Evolutionary conservation across 2,888 invertebrate genomes (phyloP), one percentile per base, ranked within the genome.

Genomic region (Drosophila kokeensis): DNA sequence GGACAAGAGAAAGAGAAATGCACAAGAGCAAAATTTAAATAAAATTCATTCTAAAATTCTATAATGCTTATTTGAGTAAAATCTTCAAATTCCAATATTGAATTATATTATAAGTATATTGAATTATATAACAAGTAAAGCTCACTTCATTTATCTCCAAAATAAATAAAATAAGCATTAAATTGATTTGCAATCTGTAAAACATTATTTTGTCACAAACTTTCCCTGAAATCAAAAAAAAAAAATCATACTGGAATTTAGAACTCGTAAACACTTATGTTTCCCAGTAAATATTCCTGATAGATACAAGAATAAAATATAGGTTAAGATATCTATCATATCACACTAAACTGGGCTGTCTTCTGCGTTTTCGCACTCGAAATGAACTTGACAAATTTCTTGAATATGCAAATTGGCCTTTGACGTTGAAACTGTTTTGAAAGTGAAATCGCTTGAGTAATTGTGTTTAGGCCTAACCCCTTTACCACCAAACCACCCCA

Each of bases 371-470:
- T 4, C 27, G 27, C 40, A 36, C 49, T 61, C 64, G 32, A 52
- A 57, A 21, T 40, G 24, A 71, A 29, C 48, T 55, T 67, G 59
- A 40, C 61, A 63, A 67, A 30, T 63, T 63, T 57, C 48, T 53
- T 30, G 54, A 21, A 50, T 59, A 64, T 69, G 21, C 13, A n/a
- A 53, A 76, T 62, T 53, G 57, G 8, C 42, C 50, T 45, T 70
- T 61, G 48, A 52, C 42, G 13, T 10, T 48, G 29, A 27, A 10
- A 27, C 34, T 30, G 40, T 3, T 32, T 49, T 10, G 27, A 54
- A 71, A 61, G 38, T 18, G 32, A 69, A 75, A 61, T 64, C 69
- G 57, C 61, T 80, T 63, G 32, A 48, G 69, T 76, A 79, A 76
- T 80, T 80, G 76, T 80, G 64, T 60, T 69, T 64, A 40, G 55